Conservation (phyloP, 1,140 invertebrate species). For the Cecropterus lyciades region DNA sequence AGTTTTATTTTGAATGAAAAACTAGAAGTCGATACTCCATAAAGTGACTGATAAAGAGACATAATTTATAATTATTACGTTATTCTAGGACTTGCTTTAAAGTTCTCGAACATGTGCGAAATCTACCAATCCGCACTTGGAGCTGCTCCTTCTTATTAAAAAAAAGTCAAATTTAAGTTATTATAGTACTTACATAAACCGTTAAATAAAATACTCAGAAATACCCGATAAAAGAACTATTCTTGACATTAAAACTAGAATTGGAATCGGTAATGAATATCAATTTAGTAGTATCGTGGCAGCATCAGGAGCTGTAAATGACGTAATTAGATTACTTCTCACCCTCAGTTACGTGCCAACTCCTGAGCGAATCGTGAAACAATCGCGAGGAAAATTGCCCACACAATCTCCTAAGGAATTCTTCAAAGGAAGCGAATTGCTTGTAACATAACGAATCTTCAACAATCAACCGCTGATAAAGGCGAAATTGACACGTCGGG, state of each 20-base stretch:
- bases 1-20: no score
- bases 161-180: no score
- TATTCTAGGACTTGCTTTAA: no score
- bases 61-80: no score
- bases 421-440: conserved; percentile 57
- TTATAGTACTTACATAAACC: no score
- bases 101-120: no score
- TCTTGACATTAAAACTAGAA: conserved; percentile 14
- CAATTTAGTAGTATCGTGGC: conserved; percentile 7
- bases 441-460: conserved; percentile 42
- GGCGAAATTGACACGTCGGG: conserved; percentile 58
- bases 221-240: background rate
- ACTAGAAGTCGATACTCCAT: no score
- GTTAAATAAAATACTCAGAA: no score
- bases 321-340: conserved; percentile 37
- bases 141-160: no score
- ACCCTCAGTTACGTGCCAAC: conserved; percentile 34
- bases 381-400: conserved; percentile 58
- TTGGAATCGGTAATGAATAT: conserved; percentile 17
- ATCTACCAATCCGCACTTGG: no score
- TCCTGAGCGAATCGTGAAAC: conserved; percentile 47
- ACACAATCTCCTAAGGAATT: conserved; percentile 61
- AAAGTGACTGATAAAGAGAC: no score
- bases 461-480: conserved; percentile 44
- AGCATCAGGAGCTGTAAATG: conserved; percentile 22